Conservation (phyloP, 2,797 vertebrate species). For the Danio choprae region DNA sequence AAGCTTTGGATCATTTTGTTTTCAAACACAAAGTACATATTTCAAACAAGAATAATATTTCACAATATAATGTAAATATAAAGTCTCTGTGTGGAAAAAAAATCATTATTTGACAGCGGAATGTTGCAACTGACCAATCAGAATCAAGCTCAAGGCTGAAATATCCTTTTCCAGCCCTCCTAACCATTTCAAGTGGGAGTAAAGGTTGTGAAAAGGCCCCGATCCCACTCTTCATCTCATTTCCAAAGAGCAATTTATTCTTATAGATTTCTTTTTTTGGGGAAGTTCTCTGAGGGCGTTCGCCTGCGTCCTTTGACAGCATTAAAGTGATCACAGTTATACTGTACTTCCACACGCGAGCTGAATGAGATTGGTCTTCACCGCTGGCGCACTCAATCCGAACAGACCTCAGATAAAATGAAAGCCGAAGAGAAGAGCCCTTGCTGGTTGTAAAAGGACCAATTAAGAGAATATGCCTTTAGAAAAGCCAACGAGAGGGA, state of each 20-base stretch:
- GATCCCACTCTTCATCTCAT: constrained; percentile 26
- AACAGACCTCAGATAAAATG: constrained; percentile 52
- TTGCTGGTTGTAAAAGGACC: constrained; percentile 66
- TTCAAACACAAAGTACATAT: too few relatives aligned
- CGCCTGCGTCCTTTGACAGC: constrained; percentile 44
- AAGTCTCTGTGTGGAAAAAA: too few relatives aligned
- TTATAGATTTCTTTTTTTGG: constrained; percentile 34
- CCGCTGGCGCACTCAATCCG: constrained; percentile 47
- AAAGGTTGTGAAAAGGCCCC: neutral
- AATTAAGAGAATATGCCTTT: constrained; percentile 76
- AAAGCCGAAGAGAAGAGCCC: constrained; percentile 56
- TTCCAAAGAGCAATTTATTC: constrained; percentile 48
- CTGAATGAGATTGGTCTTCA: constrained; percentile 47
- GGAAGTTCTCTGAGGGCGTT: constrained; percentile 40
- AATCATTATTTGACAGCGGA: neutral
- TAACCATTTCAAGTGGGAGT: constrained; percentile 3
- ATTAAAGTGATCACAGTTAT: constrained; percentile 54
- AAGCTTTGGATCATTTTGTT: too few relatives aligned
- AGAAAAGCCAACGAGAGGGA: constrained; percentile 61
- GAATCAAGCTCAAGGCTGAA: neutral
- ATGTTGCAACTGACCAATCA: neutral
- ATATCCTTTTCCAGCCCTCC: neutral
- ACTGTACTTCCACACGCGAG: constrained; percentile 23
- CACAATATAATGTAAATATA: too few relatives aligned
- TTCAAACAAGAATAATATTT: too few relatives aligned